These are phyloP conservation scores for Helostoma temminkii DNA, from an alignment of 2,797 vertebrate species.

Conservation along the genomic window DNA sequence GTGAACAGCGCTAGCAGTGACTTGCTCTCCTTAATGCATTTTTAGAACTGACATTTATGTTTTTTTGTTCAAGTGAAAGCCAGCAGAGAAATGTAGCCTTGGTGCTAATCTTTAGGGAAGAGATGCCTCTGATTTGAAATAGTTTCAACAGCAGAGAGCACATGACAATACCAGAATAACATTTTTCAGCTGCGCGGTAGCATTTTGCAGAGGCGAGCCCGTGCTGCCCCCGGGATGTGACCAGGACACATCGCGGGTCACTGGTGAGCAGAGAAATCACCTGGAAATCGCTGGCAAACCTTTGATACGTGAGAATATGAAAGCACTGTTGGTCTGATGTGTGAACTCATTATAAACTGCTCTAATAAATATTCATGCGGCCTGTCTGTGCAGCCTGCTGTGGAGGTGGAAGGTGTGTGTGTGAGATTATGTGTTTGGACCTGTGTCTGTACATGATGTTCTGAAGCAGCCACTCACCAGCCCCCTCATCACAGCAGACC, in stretches of 20 bases:
- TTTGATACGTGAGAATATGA: constrained; percentile 31
- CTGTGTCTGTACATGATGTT: constrained; percentile 71
- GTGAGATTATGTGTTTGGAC: constrained; percentile 61
- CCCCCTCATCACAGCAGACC: constrained; percentile 58
- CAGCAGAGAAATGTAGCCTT: constrained; percentile 30
- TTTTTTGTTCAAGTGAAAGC: constrained; percentile 38
- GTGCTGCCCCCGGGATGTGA: constrained; percentile 35
- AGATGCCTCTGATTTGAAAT: constrained; percentile 28
- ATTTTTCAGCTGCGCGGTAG: constrained; percentile 28
- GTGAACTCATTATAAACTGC: constrained; percentile 60
- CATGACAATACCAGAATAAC: constrained; percentile 32
- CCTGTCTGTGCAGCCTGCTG: constrained; percentile 69
- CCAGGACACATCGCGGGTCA: constrained; percentile 53
- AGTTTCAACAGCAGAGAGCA: constrained; percentile 20
- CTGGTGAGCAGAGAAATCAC: constrained; percentile 52
- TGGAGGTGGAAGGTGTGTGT: constrained; percentile 71
- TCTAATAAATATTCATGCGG: constrained; percentile 73
- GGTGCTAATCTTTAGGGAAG: constrained; percentile 25
- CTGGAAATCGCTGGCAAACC: constrained; percentile 50
- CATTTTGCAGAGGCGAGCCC: constrained; percentile 37
- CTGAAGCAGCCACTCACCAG: constrained; percentile 70
- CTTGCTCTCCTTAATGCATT: constrained; percentile 55
- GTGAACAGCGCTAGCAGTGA: constrained; percentile 37
- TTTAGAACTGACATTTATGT: constrained; percentile 60
- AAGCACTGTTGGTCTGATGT: constrained; percentile 41